phyloP scores from a whole-genome alignment of 2,888 invertebrate genomes.

The Ceriagrion tenellum region DNA sequence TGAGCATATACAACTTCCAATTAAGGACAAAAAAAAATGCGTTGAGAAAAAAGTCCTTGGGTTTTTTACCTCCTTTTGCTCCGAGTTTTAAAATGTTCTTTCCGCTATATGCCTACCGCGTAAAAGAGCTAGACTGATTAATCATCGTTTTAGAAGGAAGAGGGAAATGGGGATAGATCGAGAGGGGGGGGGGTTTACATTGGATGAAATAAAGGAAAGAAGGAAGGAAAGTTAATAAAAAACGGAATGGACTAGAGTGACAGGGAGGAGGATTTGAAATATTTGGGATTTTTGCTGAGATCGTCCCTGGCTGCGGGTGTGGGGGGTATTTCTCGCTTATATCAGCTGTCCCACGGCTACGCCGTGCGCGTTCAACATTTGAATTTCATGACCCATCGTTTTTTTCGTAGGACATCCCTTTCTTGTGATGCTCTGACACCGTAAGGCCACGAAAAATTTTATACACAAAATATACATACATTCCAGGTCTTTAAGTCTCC shows the following conservation, averaged over 20 bases:
- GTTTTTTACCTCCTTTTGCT: too few species aligned
- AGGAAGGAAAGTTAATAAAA: background rate
- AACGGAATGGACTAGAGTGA: background rate
- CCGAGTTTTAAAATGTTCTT: too few species aligned
- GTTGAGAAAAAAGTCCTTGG: too few species aligned
- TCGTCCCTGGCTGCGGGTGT: background rate
- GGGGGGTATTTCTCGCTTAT: background rate
- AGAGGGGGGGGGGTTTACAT: background rate
- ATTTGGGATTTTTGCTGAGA: background rate
- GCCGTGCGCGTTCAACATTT: background rate
- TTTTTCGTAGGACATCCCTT: background rate
- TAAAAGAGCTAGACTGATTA: too few species aligned
- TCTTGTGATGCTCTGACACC: background rate
- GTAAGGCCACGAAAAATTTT: background rate
- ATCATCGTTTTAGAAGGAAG: background rate
- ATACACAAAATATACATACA: background rate
- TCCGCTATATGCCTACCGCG: too few species aligned
- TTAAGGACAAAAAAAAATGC: too few species aligned
- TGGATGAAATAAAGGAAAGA: background rate
- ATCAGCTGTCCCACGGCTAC: background rate
- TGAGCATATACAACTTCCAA: too few species aligned
- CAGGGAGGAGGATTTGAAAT: background rate
- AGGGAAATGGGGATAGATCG: background rate
- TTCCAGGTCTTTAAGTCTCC: background rate
- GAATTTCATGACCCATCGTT: slow-evolving; percentile 19